Evolutionary conservation across 2,888 invertebrate genomes (phyloP).

Genomic region (Anthoptus insignis): DNA sequence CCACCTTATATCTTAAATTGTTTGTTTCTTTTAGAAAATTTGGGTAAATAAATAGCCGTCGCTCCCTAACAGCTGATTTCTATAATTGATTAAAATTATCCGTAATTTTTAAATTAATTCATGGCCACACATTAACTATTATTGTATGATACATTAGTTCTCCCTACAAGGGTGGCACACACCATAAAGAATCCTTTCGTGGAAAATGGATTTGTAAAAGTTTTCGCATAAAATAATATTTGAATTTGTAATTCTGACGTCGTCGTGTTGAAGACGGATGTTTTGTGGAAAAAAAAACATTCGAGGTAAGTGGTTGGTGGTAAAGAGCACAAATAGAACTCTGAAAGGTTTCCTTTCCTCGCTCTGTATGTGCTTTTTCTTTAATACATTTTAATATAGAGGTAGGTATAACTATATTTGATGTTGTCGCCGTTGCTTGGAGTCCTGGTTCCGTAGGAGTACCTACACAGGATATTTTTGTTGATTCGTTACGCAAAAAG

Average conservation of each 20-base stretch:
- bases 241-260: slow-evolving; percentile 78
- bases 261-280: slow-evolving; percentile 68
- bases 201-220: slow-evolving; percentile 77
- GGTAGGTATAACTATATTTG: background rate
- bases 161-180: slow-evolving; percentile 55
- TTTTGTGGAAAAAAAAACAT: slow-evolving; percentile 59
- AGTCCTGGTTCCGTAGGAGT: background rate
- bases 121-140: slow-evolving; percentile 28
- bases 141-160: slow-evolving; percentile 39
- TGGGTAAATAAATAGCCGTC: too few relatives aligned
- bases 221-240: slow-evolving; percentile 80
- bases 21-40: too few relatives aligned
- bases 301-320: slow-evolving; percentile 32
- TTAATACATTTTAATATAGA: slow-evolving; percentile 12
- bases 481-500: too few relatives aligned
- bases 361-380: slow-evolving; percentile 20
- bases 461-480: too few relatives aligned
- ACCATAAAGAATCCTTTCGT: slow-evolving; percentile 72
- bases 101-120: too few relatives aligned
- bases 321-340: slow-evolving; percentile 30
- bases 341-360: slow-evolving; percentile 32
- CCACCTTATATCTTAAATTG: too few relatives aligned
- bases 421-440: background rate
- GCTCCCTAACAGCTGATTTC: too few relatives aligned
- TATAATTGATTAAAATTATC: too few relatives aligned